Evolutionary conservation across 2,797 vertebrate species (phyloP).

Genomic region (Sebastes ruberrimus): DNA sequence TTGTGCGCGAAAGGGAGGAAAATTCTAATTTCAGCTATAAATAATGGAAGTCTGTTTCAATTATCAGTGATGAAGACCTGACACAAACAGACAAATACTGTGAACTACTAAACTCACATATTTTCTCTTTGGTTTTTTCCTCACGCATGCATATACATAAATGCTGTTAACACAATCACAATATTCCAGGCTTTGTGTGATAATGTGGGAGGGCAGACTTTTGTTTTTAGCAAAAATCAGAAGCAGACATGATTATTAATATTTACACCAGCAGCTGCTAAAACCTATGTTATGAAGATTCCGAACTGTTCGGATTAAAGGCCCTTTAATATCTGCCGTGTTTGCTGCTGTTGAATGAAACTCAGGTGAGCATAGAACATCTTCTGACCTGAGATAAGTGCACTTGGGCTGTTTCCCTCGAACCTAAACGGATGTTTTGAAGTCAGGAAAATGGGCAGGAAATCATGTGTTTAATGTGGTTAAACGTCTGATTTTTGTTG

Average conservation of each 20-base stretch:
- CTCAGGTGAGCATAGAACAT: not conserved
- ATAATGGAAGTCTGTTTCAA: constrained; percentile 29
- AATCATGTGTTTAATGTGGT: constrained; percentile 4
- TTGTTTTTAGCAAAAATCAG: not conserved
- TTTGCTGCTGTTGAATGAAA: not conserved
- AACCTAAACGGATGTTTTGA: constrained; percentile 1
- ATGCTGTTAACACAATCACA: not conserved
- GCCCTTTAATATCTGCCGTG: not conserved
- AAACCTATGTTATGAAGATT: not conserved
- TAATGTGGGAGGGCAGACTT: not conserved
- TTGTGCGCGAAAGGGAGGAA: not conserved
- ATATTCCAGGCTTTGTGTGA: not conserved
- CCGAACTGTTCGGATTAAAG: not conserved
- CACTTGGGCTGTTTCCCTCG: not conserved
- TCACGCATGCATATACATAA: not conserved
- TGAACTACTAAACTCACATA: not conserved
- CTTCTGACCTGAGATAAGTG: not conserved
- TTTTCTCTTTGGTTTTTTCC: not conserved
- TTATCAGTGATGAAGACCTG: constrained; percentile 59
- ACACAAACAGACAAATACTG: not conserved
- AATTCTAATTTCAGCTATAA: constrained; percentile 6
- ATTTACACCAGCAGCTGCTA: constrained; percentile 3
- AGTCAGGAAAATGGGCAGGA: not conserved
- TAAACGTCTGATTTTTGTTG: constrained; percentile 7
- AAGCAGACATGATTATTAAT: not conserved